phyloP scores from a whole-genome alignment of 2,797 vertebrate species.

The Holocentrus rufus region DNA sequence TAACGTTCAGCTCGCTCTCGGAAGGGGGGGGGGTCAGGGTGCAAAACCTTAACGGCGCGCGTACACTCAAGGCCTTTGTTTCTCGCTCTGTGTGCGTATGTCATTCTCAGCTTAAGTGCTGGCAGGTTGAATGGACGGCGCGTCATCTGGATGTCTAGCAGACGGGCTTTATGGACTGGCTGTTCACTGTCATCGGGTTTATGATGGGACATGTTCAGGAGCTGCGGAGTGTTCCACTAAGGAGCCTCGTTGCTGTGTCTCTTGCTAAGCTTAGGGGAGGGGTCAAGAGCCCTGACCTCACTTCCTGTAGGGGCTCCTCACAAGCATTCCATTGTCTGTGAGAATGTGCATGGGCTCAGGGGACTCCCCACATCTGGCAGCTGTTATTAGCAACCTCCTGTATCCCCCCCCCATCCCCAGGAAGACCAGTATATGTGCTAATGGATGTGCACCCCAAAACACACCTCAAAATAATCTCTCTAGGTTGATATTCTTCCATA shows the following conservation, averaged over 20 bases:
- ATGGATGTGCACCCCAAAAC: conserved; percentile 64
- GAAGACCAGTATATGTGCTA: conserved; percentile 60
- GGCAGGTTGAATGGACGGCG: conserved; percentile 36
- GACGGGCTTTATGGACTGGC: conserved; percentile 65
- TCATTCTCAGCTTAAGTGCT: conserved; percentile 14
- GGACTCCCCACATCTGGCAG: conserved; percentile 86
- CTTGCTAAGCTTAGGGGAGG: conserved; percentile 74
- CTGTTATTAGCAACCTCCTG: conserved; percentile 81
- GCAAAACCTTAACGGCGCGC: background rate
- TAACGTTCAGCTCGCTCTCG: conserved; percentile 3
- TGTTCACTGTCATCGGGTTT: conserved; percentile 60
- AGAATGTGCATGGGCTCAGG: conserved; percentile 82
- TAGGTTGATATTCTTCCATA: conserved; percentile 46
- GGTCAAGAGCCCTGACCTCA: conserved; percentile 84
- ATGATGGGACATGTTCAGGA: conserved; percentile 68
- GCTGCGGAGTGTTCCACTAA: conserved; percentile 33
- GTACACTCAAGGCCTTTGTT: conserved; percentile 9
- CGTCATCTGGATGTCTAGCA: conserved; percentile 40
- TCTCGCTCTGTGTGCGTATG: conserved; percentile 7
- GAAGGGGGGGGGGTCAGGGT: background rate
- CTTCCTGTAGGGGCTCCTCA: conserved; percentile 85
- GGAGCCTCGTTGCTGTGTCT: conserved; percentile 62
- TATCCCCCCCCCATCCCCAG: conserved; percentile 43
- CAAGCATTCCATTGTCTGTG: conserved; percentile 87
- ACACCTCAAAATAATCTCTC: conserved; percentile 57